phyloP scores from a whole-genome alignment of 2,888 invertebrate genomes.

The Bembecia ichneumoniformis region DNA sequence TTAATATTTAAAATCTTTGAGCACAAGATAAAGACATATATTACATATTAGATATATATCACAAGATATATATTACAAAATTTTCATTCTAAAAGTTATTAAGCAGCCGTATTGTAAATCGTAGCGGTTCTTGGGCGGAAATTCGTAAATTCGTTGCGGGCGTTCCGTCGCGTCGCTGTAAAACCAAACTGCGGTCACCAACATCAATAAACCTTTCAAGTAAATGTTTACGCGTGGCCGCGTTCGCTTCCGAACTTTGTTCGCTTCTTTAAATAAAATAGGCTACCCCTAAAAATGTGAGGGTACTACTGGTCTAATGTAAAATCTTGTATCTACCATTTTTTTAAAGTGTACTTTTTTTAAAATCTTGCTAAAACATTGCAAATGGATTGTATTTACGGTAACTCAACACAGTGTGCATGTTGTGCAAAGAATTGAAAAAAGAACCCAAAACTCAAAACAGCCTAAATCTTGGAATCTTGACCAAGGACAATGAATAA shows the following conservation, averaged over 20 bases:
- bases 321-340: conserved; percentile 22
- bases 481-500: too few relatives aligned
- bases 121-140: conserved; percentile 4
- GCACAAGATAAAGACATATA: too few relatives aligned
- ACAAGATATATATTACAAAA: not conserved
- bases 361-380: too few relatives aligned
- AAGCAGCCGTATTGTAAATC: conserved; percentile 4
- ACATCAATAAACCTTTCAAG: conserved; percentile 64
- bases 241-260: conserved; percentile 37
- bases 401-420: too few relatives aligned
- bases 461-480: too few relatives aligned
- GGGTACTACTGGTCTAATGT: conserved; percentile 23
- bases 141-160: conserved; percentile 7
- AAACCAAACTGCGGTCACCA: conserved; percentile 52
- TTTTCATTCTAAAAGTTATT: not conserved
- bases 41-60: too few relatives aligned
- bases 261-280: conserved; percentile 56
- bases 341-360: too few relatives aligned
- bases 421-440: too few relatives aligned
- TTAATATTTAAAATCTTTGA: too few relatives aligned
- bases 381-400: too few relatives aligned
- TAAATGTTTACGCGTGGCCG: conserved; percentile 59
- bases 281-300: conserved; percentile 29
- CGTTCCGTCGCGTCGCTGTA: conserved; percentile 14
- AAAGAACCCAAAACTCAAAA: too few relatives aligned